Base-by-base conservation (phyloP, 2,113 vertebrate genomes). In the Gasterosteus aculeatus region DNA sequence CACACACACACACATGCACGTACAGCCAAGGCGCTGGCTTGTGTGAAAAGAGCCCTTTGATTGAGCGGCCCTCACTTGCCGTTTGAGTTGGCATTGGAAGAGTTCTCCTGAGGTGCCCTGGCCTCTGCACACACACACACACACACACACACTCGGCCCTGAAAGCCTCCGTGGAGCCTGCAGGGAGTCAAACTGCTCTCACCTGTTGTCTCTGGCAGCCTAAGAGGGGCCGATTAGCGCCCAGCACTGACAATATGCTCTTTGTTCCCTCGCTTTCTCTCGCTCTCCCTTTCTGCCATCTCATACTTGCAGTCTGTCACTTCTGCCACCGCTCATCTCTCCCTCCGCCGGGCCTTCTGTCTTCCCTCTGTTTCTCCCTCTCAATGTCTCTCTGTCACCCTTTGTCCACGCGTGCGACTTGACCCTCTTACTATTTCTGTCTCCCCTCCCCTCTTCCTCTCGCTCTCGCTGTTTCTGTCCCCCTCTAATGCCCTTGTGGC, bases 171-270 rank as follows among this genome's bases (percentile, higher is more conserved):
- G 84, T 93, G 91, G 88, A 93, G 93, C 83, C 92, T 92, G 90
- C 88, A 85, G 91, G 89, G 90, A 92, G 91, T 92, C 93, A 93
- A 92, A 93, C 91, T 91, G 92, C 91, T 93, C 90, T 95, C 93
- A 94, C 93, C 94, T 94, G 93, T 94, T 93, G 92, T 91, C 91
- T 93, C 91, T 94, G 93, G 93, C 92, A 93, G 91, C 87, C 91
- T 75, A 76, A 81, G 75, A 90, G 86, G 78, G 88, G 91, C 88
- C 86, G 89, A 93, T 93, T 93, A 93, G 90, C 85, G 80, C 84
- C 85, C 87, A 63, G 79, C 69, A 70, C 87, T 85, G 85, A 94
- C 92, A 94, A 93, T 93, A 86, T 87, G 88, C 54, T 89, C 91
- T 92, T 90, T 92, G 90, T 91, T 85, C 80, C 79, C 79, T 38